These are phyloP conservation scores for Oxytorus armatus DNA, from an alignment of 2,888 invertebrate genomes.

Conservation along the genomic window DNA sequence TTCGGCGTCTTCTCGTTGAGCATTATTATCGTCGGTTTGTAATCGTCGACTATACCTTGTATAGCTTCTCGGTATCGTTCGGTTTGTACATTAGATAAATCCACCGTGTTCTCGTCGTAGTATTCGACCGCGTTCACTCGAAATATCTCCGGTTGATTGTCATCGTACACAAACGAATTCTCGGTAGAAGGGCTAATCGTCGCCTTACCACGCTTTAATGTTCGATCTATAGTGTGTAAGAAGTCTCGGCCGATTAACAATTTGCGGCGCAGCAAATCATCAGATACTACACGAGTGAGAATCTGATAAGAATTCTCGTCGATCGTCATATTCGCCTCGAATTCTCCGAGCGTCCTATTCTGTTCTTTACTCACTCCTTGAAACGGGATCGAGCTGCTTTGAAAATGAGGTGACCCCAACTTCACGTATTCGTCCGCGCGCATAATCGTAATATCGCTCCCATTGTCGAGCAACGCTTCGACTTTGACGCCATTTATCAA, in stretches of 20 bases:
- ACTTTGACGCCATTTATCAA: background rate
- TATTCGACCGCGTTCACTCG: background rate
- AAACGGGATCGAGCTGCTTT: background rate
- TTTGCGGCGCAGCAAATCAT: background rate
- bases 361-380: background rate
- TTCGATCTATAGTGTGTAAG: background rate
- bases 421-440: background rate
- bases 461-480: conserved; percentile 12
- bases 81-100: background rate
- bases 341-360: background rate
- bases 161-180: background rate
- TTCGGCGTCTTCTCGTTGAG: conserved; percentile 5
- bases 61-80: background rate
- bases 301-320: background rate
- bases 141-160: background rate
- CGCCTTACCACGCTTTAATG: background rate
- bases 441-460: background rate
- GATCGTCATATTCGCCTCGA: background rate
- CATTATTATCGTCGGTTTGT: conserved; percentile 4
- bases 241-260: conserved; percentile 6
- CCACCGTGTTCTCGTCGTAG: background rate
- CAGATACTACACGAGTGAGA: conserved; percentile 4
- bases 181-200: background rate
- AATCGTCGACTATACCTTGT: background rate
- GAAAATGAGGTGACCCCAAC: background rate